These are phyloP conservation scores for Luehdorfia chinensis DNA, from an alignment of 1,140 invertebrate genomes.

Conservation along the genomic window DNA sequence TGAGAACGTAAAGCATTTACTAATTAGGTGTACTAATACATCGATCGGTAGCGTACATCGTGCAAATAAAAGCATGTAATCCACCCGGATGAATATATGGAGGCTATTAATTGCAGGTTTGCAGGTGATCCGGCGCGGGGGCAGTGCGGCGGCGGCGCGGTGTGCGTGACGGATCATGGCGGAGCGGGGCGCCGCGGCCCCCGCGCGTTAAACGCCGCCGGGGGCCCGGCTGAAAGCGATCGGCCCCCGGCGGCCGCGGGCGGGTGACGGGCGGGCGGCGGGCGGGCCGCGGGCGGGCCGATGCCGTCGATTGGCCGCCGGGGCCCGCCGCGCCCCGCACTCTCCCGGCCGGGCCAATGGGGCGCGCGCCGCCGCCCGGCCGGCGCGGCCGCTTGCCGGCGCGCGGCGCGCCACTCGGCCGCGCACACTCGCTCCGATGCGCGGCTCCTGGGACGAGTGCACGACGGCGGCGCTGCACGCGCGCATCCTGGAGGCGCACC, in stretches of 20 bases:
- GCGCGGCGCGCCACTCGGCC: conserved; percentile 54
- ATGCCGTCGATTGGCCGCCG: too few relatives aligned
- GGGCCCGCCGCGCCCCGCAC: too few relatives aligned
- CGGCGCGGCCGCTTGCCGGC: conserved; percentile 60
- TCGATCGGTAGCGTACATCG: conserved; percentile 38
- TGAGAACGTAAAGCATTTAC: background rate
- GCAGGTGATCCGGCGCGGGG: conserved; percentile 50
- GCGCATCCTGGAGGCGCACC: conserved; percentile 66
- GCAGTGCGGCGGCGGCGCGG: conserved; percentile 25
- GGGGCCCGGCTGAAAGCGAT: conserved; percentile 60
- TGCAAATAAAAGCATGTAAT: conserved; percentile 60
- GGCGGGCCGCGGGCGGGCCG: conserved; percentile 43
- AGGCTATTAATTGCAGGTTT: conserved; percentile 73
- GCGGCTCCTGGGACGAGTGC: conserved; percentile 69
- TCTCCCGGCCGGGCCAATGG: conserved; percentile 62
- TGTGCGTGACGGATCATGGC: conserved; percentile 66
- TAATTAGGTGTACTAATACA: background rate
- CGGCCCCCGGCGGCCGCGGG: conserved; percentile 47
- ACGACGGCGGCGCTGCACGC: conserved; percentile 69
- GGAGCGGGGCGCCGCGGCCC: conserved; percentile 54
- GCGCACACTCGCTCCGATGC: conserved; percentile 70
- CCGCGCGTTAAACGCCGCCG: conserved; percentile 66
- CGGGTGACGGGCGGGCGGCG: conserved; percentile 64
- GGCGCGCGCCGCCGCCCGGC: conserved; percentile 66
- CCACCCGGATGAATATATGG: conserved; percentile 65